phyloP scores from a whole-genome alignment of 2,888 invertebrate genomes.

The Stenodema calcarata region DNA sequence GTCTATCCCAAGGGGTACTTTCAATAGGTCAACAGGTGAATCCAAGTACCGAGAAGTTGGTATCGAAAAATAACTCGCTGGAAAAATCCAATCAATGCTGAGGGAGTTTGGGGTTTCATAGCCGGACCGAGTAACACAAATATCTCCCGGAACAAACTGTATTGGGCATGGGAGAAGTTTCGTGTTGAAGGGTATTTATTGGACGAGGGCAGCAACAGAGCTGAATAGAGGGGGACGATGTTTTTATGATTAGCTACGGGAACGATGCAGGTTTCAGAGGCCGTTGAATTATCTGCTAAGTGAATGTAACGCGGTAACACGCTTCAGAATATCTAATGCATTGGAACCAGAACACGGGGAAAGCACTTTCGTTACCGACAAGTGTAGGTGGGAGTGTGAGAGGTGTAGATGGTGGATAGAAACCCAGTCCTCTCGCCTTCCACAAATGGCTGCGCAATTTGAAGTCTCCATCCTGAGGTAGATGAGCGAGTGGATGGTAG shows the following conservation, averaged over 20 bases:
- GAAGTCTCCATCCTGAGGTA: conserved; percentile 11
- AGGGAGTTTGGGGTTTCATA: background rate
- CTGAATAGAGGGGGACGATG: background rate
- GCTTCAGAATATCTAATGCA: conserved; percentile 6
- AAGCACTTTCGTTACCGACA: conserved; percentile 18
- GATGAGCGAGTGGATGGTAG: background rate
- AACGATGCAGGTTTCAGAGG: background rate
- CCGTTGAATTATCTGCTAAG: conserved; percentile 8
- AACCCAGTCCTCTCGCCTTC: background rate
- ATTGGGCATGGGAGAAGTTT: background rate
- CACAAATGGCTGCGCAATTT: conserved; percentile 26
- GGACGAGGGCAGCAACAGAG: background rate
- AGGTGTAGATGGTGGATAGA: conserved; percentile 5
- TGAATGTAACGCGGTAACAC: conserved; percentile 7
- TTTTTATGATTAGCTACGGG: conserved; percentile 1
- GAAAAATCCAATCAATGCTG: background rate
- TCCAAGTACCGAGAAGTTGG: too few relatives aligned
- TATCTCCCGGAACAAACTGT: background rate
- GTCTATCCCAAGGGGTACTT: too few relatives aligned
- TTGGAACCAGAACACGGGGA: conserved; percentile 20
- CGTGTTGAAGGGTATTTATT: background rate
- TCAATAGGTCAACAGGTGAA: too few relatives aligned
- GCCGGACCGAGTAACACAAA: background rate
- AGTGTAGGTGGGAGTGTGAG: background rate
- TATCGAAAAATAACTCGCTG: too few relatives aligned